Base-by-base conservation (phyloP, 1,140 invertebrate species). In the Bradysia coprophila region DNA sequence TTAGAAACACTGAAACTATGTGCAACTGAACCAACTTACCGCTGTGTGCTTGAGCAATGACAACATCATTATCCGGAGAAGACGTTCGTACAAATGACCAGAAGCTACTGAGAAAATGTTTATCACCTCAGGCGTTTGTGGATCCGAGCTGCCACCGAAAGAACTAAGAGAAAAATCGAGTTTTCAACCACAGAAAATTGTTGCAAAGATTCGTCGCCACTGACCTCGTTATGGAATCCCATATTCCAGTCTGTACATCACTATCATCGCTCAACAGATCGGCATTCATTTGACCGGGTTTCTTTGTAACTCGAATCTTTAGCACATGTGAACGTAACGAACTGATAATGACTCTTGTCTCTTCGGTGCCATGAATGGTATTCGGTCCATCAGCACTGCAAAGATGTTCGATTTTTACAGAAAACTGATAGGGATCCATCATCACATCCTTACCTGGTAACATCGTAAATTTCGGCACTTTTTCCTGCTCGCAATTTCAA, bases 21-120 rank as follows among this genome's bases (percentile, higher is more conserved):
- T n/a, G n/a, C n/a, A n/a, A 40, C 18, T 15, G 6, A 21, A 19
- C 8, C 11, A 6, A 18, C 19, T 21, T 38, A 38, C 42, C 57
- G 96, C 90, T 1, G 96, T 98, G 52, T 98, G 76, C 57, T 96
- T 97, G 38, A 96, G 66, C 1, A 96, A 86, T 45, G 90, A 94
- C 33, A 96, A 57, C 92, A 98, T 98, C 94, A 98, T 98, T 48
- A 98, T 97, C 47, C 91, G 74, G 15, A 99, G 61, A 54, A 99
- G 87, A 53, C 96, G 66, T 66, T 99, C 96, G 59, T 99, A 99
- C 34, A 99, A 64, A 68, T 99, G 96, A 28, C 96, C 96, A 16
- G 94, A 98, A 2, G 96, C 96, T 3, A 99, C 65, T 0, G 95
- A 99, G 66, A 99, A 99, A 40, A 99, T 94, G 62, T 99, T 99